Base-by-base conservation (phyloP, 2,113 vertebrate genomes). In the Xiphias gladius region DNA sequence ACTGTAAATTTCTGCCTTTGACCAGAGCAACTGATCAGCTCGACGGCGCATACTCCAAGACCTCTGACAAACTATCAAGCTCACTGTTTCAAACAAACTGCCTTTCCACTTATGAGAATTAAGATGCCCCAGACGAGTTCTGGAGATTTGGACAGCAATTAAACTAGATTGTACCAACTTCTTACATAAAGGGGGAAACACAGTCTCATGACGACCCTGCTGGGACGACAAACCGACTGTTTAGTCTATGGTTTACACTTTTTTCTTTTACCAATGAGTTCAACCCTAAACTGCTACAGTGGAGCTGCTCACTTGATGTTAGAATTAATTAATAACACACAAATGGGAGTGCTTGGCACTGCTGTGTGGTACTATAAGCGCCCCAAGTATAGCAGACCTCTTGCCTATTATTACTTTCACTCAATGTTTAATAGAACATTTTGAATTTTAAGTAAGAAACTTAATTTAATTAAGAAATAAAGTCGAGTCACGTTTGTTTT, bases 1-100 rank as follows among this genome's bases (percentile, higher is more conserved):
- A 50, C 16, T 50, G 48, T 22, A 52, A 52, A 52, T 52, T 22
- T 52, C 50, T 52, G 50, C 7, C 19, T 52, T n/a, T 52, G 50
- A 22, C 8, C 50, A 22, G 50, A 52, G 50, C 7, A 22, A 52
- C 50, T 52, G 22, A 22, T 52, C 50, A 50, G 17, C 22, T n/a
- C 10, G 50, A 54, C 20, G 8, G 8, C 22, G n/a, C 22, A 11
- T 19, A n/a, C 50, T 54, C 50, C 22, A n/a, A 50, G 48, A 22
- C 50, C 50, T 52, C 50, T 52, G 50, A 46, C 41, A 4, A 74
- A 54, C 19, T 19, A 52, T 30, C 4, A 16, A 41, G 16, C 57
- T 43, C 48, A 30, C 20, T 24, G 32, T 37, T 9, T 67, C 68
- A 41, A 52, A 75, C 48, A 64, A 79, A 30, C 13, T 37, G n/a